A percentile compares a stretch with the other conserved stretches of the same genome.
phyloP scores from a whole-genome alignment of 2,888 invertebrate species.

The Nyleta sp. region DNA sequence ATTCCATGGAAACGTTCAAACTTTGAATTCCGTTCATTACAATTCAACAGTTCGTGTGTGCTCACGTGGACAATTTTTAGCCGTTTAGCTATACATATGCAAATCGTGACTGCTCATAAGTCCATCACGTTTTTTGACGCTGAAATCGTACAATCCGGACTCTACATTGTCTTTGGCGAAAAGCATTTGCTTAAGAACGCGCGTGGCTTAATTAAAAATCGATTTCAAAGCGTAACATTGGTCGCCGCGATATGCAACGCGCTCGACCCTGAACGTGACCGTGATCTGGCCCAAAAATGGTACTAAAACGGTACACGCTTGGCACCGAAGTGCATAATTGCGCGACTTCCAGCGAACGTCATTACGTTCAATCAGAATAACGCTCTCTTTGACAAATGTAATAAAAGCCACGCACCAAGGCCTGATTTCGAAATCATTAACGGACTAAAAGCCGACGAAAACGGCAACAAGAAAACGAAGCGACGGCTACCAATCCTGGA shows the following conservation, averaged over 20 bases:
- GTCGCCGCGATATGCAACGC: background rate
- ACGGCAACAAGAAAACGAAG: slow-evolving; percentile 33
- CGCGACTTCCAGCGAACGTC: background rate
- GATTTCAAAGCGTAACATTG: slow-evolving; percentile 6
- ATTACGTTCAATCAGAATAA: slow-evolving; percentile 48
- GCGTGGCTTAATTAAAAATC: no score
- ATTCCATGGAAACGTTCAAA: slow-evolving; percentile 33
- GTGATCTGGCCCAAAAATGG: slow-evolving; percentile 32
- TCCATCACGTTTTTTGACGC: slow-evolving; percentile 8
- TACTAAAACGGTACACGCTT: slow-evolving; percentile 24
- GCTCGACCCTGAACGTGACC: slow-evolving; percentile 45
- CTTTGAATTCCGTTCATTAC: slow-evolving; percentile 39
- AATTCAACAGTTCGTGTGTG: slow-evolving; percentile 21
- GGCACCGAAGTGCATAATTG: no score
- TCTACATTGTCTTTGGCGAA: no score
- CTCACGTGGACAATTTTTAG: slow-evolving; percentile 13
- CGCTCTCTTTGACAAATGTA: slow-evolving; percentile 42
- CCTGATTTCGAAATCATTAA: slow-evolving; percentile 56
- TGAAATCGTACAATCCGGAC: no score
- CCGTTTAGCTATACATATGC: slow-evolving; percentile 12
- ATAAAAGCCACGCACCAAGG: slow-evolving; percentile 38
- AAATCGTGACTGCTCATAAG: slow-evolving; percentile 9
- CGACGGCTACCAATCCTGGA: slow-evolving; percentile 52
- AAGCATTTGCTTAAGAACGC: no score
- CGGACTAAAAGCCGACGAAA: slow-evolving; percentile 41